Base-by-base conservation (phyloP, 2,113 vertebrate species). In the Alligator mississippiensis region DNA sequence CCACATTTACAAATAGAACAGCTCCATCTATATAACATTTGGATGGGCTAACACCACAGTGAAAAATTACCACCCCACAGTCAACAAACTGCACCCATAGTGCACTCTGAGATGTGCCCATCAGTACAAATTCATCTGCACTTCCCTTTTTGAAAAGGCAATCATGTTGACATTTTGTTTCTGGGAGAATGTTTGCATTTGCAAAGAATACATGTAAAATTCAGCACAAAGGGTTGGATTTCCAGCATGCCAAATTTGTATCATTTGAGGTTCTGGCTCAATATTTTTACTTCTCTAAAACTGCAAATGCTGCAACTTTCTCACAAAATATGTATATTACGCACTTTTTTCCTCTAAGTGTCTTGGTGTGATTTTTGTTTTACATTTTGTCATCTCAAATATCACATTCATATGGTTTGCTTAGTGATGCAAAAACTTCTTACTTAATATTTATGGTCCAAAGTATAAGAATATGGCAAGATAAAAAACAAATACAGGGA, bases 101-200 rank as follows among this genome's bases (percentile, higher is more conserved):
- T 82, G 62, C 75, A 90, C 81, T 92, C 92, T 92, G 89, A 95
- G 91, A 90, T 92, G 57, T 77, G 77, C 78, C 92, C 92, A 78
- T 92, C 85, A 92, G 93, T 89, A 80, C 92, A 89, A 64, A 47
- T 90, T 94, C 87, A 93, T 91, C 84, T 84, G 88, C 72, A 54
- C 47, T 84, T 93, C 75, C 12, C 81, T 82, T 92, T 87, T 25
- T 91, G 47, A 77, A 82, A 85, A 75, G 21, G 88, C 84, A 84
- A 61, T 57, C 60, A 8, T 0, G 18, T 28, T 93, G 55, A 80
- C 55, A 60, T 92, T 87, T 94, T 82, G 58, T 59, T 75, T 93
- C 10, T 34, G 64, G 75, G 58, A 93, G 93, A 72, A 83, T n/a
- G n/a, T 90, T 92, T 77, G 61, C 38, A 17, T 77, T 87, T 91